phyloP scores from a whole-genome alignment of 2,113 vertebrate species.

The Poecilia latipinna region DNA sequence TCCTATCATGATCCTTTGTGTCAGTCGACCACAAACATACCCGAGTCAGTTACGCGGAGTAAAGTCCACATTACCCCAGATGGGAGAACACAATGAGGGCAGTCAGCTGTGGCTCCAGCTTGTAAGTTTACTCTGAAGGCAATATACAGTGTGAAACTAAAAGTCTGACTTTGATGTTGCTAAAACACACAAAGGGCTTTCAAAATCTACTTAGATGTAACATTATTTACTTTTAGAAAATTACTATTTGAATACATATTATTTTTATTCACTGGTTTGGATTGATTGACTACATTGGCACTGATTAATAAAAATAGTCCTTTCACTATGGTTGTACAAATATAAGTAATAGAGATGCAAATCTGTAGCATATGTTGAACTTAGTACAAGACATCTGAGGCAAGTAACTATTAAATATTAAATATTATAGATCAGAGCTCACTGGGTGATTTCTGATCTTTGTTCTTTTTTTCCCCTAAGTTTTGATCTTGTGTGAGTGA shows the following conservation, averaged over 20 bases:
- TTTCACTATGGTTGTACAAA: too few species aligned
- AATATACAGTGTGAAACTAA: conserved; percentile 4
- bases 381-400: too few species aligned
- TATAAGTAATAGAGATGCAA: too few species aligned
- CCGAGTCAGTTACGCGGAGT: conserved; percentile 36
- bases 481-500: too few species aligned
- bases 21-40: conserved; percentile 30
- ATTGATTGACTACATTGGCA: too few species aligned
- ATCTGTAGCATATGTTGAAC: too few species aligned
- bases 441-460: too few species aligned
- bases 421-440: too few species aligned
- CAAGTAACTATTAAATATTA: too few species aligned
- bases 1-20: conserved; percentile 27
- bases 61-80: conserved; percentile 9
- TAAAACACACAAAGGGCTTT: background rate
- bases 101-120: conserved; percentile 1
- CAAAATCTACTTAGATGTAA: background rate
- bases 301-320: too few species aligned
- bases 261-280: too few species aligned
- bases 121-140: background rate
- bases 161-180: background rate
- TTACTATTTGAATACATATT: background rate
- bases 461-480: too few species aligned
- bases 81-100: background rate
- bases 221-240: background rate